A percentile compares a stretch with the other conserved stretches of the same genome.
phyloP scores from a whole-genome alignment of 1,140 invertebrate genomes.

The Leptinotarsa undecemlineata region DNA sequence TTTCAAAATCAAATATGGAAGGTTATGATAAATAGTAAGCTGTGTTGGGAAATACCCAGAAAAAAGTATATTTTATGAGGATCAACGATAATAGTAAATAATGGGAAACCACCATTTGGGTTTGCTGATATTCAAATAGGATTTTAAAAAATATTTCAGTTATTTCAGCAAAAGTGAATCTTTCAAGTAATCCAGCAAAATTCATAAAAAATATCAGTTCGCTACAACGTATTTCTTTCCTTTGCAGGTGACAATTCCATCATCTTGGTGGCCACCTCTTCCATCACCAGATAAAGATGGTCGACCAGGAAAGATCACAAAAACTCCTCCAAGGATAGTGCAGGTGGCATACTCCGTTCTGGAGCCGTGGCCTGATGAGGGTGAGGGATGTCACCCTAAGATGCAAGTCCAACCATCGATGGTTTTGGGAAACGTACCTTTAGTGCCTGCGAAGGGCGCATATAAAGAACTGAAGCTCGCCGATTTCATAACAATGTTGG shows the following conservation, averaged over 20 bases:
- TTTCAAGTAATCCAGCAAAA: too few species aligned
- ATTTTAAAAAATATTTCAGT: too few species aligned
- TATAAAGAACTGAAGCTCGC: conserved; percentile 82
- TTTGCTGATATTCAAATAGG: too few species aligned
- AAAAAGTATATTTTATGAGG: too few species aligned
- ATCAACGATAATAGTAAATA: too few species aligned
- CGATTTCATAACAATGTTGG: conserved; percentile 77
- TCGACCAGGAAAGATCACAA: conserved; percentile 59
- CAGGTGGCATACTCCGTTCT: conserved; percentile 82
- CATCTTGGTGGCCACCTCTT: conserved; percentile 83
- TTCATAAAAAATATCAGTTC: too few species aligned
- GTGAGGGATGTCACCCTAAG: conserved; percentile 69
- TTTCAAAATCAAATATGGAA: too few species aligned
- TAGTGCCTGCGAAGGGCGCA: conserved; percentile 74
- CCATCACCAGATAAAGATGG: conserved; percentile 64
- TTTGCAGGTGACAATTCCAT: conserved; percentile 71
- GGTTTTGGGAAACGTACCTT: conserved; percentile 69
- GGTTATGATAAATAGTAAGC: too few species aligned
- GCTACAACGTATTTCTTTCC: too few species aligned
- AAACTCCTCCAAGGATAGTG: conserved; percentile 72
- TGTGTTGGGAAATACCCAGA: too few species aligned
- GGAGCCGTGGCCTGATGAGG: conserved; percentile 71
- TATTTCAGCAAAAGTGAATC: too few species aligned
- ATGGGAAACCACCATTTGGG: too few species aligned
- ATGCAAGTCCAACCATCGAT: conserved; percentile 79